These are phyloP conservation scores for Octodon degus DNA, from an alignment of 2,113 vertebrate species.

Conservation along the genomic window DNA sequence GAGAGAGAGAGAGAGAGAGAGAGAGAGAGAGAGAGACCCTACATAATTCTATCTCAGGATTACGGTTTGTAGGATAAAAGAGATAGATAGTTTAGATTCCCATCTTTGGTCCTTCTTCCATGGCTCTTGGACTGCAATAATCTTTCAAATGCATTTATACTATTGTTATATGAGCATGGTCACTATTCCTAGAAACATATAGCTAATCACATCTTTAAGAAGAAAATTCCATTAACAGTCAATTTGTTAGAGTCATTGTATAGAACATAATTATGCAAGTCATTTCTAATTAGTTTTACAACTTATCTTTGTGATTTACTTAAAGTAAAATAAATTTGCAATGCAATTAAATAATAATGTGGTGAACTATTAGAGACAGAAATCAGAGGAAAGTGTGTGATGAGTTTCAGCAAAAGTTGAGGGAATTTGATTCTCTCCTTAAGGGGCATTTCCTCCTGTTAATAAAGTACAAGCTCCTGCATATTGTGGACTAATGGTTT, in stretches of 20 bases:
- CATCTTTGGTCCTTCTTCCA: not conserved
- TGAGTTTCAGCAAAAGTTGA: slow-evolving; percentile 61
- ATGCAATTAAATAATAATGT: slow-evolving; percentile 68
- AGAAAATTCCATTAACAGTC: slow-evolving; percentile 7
- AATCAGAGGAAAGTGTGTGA: slow-evolving; percentile 51
- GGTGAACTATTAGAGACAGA: not conserved
- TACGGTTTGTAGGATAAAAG: not conserved
- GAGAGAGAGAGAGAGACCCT: not conserved
- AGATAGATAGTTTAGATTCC: not conserved
- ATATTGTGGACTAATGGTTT: not conserved
- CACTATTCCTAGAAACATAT: not conserved
- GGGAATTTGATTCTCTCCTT: slow-evolving; percentile 8
- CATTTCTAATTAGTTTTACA: slow-evolving; percentile 58
- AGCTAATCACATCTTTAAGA: slow-evolving; percentile 30
- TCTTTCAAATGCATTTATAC: not conserved
- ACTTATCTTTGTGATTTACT: slow-evolving; percentile 58
- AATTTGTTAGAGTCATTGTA: slow-evolving; percentile 28
- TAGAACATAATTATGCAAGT: slow-evolving; percentile 13
- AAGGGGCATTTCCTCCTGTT: slow-evolving; percentile 27
- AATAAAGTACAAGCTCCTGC: slow-evolving; percentile 7
- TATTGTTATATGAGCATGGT: not conserved
- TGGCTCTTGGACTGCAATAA: not conserved
- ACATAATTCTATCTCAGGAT: not conserved
- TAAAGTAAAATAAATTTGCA: slow-evolving; percentile 45
- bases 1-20: too few species aligned